These are phyloP conservation scores for Epirrita christyi DNA, from an alignment of 2,888 invertebrate species.

Conservation along the genomic window DNA sequence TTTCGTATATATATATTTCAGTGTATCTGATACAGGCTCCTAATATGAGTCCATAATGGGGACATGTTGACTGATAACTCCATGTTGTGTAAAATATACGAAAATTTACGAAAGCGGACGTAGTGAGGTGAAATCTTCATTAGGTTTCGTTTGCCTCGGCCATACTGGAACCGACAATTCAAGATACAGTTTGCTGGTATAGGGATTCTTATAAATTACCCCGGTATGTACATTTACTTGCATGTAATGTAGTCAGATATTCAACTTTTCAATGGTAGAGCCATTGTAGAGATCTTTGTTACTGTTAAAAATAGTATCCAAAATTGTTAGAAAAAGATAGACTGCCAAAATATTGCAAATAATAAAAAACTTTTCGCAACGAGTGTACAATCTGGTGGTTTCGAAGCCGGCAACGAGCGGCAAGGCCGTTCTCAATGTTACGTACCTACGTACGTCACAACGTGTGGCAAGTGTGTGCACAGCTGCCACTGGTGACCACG, in stretches of 20 bases:
- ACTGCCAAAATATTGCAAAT: neutral
- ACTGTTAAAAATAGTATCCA: neutral
- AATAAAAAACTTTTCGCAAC: constrained; percentile 44
- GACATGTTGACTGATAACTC: no score
- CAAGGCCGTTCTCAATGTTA: constrained; percentile 78
- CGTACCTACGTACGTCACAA: constrained; percentile 49
- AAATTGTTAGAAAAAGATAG: neutral
- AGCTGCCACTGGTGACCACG: constrained; percentile 56
- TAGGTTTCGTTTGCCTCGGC: constrained; percentile 36
- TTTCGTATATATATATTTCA: no score
- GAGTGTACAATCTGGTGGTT: constrained; percentile 43
- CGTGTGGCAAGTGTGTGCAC: constrained; percentile 52
- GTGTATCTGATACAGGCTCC: no score
- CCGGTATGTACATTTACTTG: constrained; percentile 1
- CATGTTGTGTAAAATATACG: constrained; percentile 39
- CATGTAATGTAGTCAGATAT: neutral
- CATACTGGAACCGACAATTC: constrained; percentile 24
- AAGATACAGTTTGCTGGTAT: constrained; percentile 22
- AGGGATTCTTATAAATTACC: constrained; percentile 10
- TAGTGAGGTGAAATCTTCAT: constrained; percentile 41
- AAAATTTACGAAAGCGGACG: constrained; percentile 42
- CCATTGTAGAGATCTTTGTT: neutral
- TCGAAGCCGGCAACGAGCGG: constrained; percentile 60
- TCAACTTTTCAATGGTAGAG: neutral
- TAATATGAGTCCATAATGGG: no score